Conservation (phyloP, 1,140 invertebrate genomes). For the Drosophila orena region DNA sequence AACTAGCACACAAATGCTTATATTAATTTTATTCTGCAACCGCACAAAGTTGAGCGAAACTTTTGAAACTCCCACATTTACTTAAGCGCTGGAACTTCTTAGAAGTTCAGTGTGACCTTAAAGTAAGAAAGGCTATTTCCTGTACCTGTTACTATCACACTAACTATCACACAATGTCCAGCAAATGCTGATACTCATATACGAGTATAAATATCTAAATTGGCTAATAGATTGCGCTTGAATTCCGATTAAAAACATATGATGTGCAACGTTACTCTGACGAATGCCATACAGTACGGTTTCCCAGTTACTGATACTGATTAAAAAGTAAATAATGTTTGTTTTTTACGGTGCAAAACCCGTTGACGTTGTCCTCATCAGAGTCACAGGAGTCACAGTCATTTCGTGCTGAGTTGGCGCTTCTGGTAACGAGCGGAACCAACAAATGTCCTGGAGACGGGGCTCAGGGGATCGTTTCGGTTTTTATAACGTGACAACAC, state of each 20-base stretch:
- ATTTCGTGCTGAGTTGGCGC: constrained; percentile 63
- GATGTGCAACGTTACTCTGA: too few species aligned
- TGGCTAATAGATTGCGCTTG: too few species aligned
- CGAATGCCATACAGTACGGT: not conserved
- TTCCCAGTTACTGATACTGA: not conserved
- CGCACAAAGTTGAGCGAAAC: not conserved
- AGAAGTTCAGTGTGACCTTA: not conserved
- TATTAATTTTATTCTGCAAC: not conserved
- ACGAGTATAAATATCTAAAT: too few species aligned
- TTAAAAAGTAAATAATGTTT: not conserved
- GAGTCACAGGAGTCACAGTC: constrained; percentile 24
- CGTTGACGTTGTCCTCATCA: constrained; percentile 40
- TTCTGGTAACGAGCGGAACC: constrained; percentile 81
- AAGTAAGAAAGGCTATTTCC: not conserved
- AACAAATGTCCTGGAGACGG: constrained; percentile 33
- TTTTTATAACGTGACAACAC: constrained; percentile 85
- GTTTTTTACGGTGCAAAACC: constrained; percentile 27
- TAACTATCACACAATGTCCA: not conserved
- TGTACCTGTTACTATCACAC: too few species aligned
- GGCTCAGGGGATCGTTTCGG: constrained; percentile 59
- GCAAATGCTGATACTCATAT: too few species aligned
- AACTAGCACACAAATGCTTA: not conserved
- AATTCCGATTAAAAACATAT: too few species aligned
- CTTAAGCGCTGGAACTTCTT: not conserved
- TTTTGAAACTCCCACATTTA: not conserved